phyloP scores from a whole-genome alignment of 2,797 vertebrate genomes.

The Cetoscarus ocellatus region DNA sequence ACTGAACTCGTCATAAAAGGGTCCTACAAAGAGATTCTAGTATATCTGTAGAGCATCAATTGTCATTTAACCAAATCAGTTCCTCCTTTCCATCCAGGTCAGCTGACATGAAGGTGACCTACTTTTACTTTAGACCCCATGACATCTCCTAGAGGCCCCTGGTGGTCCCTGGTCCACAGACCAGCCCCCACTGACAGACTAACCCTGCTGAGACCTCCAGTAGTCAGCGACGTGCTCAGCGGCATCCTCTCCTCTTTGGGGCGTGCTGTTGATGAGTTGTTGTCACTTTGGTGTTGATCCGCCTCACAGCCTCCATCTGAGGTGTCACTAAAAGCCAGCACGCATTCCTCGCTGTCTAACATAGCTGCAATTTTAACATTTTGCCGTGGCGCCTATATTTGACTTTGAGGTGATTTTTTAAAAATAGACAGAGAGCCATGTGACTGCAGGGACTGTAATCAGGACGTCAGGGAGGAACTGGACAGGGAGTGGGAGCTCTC shows the following conservation, averaged over 20 bases:
- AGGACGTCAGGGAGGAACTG: not conserved
- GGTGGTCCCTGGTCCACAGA: constrained; percentile 6
- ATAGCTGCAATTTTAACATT: constrained; percentile 66
- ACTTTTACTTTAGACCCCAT: not conserved
- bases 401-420: constrained; percentile 59
- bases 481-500: not conserved
- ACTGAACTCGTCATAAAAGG: too few relatives aligned
- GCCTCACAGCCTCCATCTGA: constrained; percentile 40
- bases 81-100: not conserved
- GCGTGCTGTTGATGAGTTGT: constrained; percentile 47
- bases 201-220: not conserved
- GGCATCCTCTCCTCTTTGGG: not conserved
- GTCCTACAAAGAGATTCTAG: too few relatives aligned
- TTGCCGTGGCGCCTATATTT: constrained; percentile 68
- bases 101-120: not conserved
- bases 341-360: constrained; percentile 55
- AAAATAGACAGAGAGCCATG: constrained; percentile 32
- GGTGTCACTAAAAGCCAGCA: constrained; percentile 62
- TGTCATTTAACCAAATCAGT: too few relatives aligned
- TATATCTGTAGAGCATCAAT: too few relatives aligned
- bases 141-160: not conserved
- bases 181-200: constrained; percentile 7
- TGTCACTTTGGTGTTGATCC: constrained; percentile 69
- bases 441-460: not conserved
- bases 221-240: constrained; percentile 2